Percentiles rank a stretch among this genome's conserved stretches.
Conservation (phyloP, 2,888 invertebrate species). For the Hydroisotoma schaefferi region DNA sequence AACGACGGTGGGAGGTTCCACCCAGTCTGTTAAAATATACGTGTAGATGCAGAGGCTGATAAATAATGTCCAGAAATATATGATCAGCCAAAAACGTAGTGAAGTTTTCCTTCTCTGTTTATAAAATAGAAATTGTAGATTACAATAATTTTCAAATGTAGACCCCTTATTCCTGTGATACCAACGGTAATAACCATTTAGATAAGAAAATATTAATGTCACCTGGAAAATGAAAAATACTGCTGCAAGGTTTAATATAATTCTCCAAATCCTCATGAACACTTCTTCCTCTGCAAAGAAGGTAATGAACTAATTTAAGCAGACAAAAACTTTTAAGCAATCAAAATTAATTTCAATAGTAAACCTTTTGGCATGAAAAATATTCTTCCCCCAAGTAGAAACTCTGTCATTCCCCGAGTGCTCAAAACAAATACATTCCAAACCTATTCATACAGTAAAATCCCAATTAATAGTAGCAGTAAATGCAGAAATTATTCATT, state of each 20-base stretch:
- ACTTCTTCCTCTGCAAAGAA: constrained; percentile 30
- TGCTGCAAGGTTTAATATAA: constrained; percentile 20
- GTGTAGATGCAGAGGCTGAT: constrained; percentile 27
- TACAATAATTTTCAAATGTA: not conserved
- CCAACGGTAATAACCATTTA: too few species aligned
- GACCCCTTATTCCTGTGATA: not conserved
- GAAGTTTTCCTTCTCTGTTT: constrained; percentile 30
- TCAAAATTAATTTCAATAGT: not conserved
- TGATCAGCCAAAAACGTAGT: constrained; percentile 35
- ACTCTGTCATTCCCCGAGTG: constrained; percentile 30
- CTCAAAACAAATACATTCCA: constrained; percentile 31
- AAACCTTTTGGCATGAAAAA: constrained; percentile 34
- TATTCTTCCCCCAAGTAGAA: constrained; percentile 26
- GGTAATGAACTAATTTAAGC: not conserved
- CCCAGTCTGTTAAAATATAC: constrained; percentile 27
- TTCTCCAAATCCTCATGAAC: constrained; percentile 34
- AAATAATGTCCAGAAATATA: constrained; percentile 35
- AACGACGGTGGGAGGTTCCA: constrained; percentile 26
- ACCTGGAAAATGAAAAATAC: constrained; percentile 29
- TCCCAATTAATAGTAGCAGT: not conserved
- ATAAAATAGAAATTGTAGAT: not conserved
- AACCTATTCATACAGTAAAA: constrained; percentile 11
- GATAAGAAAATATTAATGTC: too few species aligned
- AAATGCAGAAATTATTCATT: not conserved
- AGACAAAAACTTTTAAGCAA: not conserved